Percentiles rank a stretch among this genome's conserved stretches.
phyloP scores from a whole-genome alignment of 2,797 vertebrate species.

The Platalea minor region DNA sequence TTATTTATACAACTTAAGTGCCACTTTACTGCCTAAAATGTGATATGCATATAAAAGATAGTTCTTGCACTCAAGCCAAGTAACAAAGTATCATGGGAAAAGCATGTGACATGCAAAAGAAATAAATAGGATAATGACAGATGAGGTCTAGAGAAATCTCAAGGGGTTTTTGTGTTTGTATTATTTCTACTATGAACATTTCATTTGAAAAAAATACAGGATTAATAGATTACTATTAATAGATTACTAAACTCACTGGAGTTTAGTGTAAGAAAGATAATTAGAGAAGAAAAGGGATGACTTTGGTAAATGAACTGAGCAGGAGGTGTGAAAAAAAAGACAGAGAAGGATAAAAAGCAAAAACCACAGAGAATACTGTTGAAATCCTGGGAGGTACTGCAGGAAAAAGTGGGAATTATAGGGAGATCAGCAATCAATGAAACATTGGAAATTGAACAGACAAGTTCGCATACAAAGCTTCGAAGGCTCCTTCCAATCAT shows the following conservation, averaged over 20 bases:
- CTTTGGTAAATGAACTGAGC: not conserved
- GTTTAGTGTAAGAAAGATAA: not conserved
- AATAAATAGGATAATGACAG: not conserved
- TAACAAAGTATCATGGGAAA: not conserved
- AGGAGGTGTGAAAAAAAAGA: not conserved
- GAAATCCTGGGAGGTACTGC: not conserved
- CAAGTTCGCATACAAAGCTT: not conserved
- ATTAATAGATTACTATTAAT: not conserved
- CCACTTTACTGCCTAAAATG: not conserved
- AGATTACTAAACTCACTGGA: not conserved
- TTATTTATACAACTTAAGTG: not conserved
- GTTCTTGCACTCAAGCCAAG: not conserved
- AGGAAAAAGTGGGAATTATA: not conserved
- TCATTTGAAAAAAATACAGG: not conserved
- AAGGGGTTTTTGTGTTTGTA: rapidly evolving
- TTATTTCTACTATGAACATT: not conserved
- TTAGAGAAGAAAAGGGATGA: not conserved
- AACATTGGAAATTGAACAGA: not conserved
- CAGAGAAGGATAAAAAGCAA: not conserved
- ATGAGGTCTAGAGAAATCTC: not conserved
- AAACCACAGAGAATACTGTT: not conserved
- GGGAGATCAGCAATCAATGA: not conserved
- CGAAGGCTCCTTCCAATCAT: not conserved
- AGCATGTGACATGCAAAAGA: not conserved
- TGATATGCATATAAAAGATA: not conserved